phyloP scores from a whole-genome alignment of 2,888 invertebrate species.

The Taenaris catops region DNA sequence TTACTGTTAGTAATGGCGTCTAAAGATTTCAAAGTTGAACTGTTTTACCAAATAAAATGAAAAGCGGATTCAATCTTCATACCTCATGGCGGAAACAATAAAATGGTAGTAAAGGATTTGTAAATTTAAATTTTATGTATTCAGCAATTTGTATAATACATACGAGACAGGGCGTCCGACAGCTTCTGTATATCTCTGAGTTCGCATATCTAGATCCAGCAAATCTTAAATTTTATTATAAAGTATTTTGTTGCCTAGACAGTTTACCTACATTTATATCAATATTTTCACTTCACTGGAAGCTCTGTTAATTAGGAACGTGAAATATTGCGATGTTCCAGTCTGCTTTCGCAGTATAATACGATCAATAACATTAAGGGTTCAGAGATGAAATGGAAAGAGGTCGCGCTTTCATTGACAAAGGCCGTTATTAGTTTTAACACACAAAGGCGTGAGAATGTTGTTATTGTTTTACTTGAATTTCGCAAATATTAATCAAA shows the following conservation, averaged over 20 bases:
- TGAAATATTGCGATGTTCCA: conserved; percentile 26
- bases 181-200: too few relatives aligned
- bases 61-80: too few relatives aligned
- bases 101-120: too few relatives aligned
- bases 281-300: conserved; percentile 8
- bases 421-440: conserved; percentile 44
- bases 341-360: conserved; percentile 35
- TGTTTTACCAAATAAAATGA: too few relatives aligned
- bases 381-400: conserved; percentile 48
- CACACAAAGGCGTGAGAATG: conserved; percentile 11
- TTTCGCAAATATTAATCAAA: conserved; percentile 10
- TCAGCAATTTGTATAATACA: too few relatives aligned
- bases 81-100: too few relatives aligned
- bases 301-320: conserved; percentile 26
- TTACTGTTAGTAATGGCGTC: too few relatives aligned
- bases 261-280: conserved; percentile 1
- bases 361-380: conserved; percentile 57
- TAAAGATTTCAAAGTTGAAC: too few relatives aligned
- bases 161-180: too few relatives aligned
- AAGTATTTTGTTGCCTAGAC: neutral
- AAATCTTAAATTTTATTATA: neutral
- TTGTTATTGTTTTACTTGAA: conserved; percentile 7
- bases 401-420: conserved; percentile 45
- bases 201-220: too few relatives aligned
- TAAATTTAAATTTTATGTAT: too few relatives aligned